A percentile compares a stretch with the other conserved stretches of the same genome.
These are phyloP conservation scores for Cherax destructor DNA, from an alignment of 1,140 invertebrate genomes.

Conservation along the genomic window DNA sequence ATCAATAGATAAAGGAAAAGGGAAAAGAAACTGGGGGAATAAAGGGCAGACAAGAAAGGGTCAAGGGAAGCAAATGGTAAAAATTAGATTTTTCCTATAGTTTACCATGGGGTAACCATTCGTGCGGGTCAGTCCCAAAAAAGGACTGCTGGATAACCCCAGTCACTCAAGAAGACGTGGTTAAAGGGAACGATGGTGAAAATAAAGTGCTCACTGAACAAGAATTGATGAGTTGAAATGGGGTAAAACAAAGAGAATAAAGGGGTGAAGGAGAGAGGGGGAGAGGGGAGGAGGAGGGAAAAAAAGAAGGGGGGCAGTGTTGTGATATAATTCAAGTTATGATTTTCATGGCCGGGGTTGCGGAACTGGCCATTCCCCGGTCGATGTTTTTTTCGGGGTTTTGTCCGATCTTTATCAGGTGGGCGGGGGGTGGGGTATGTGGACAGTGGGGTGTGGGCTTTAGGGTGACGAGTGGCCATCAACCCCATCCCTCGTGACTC, in stretches of 20 bases:
- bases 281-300: neutral
- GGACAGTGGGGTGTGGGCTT: no score
- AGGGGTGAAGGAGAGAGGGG: neutral
- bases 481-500: neutral
- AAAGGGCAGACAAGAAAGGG: neutral
- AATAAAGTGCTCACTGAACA: no score
- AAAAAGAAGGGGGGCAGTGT: neutral
- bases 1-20: no score
- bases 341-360: neutral
- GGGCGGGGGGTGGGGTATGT: neutral
- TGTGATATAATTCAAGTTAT: neutral
- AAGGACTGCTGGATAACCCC: no score
- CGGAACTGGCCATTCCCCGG: neutral
- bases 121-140: no score
- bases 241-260: neutral
- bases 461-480: neutral
- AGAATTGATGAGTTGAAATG: no score
- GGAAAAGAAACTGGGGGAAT: neutral
- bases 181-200: no score
- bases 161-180: no score
- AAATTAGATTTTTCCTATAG: no score
- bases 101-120: no score
- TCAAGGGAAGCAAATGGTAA: neutral
- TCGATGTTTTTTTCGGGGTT: conserved; percentile 1
- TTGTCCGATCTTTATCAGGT: conserved; percentile 1